phyloP scores from a whole-genome alignment of 2,797 vertebrate species.

The Lerista edwardsae region DNA sequence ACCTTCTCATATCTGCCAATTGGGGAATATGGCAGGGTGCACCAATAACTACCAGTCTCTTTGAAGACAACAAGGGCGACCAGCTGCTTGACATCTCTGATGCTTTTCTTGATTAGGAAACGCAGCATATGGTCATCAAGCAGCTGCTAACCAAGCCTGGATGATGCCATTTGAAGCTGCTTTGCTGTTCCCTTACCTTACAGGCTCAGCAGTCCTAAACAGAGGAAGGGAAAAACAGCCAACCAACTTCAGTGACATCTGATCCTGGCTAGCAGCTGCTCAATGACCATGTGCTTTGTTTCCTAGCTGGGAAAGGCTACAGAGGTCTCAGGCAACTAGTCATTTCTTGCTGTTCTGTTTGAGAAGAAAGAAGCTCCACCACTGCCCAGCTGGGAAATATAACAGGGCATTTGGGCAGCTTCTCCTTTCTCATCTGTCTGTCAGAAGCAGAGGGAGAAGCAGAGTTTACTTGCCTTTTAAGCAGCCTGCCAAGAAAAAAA shows the following conservation, averaged over 20 bases:
- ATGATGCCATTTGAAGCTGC: background rate
- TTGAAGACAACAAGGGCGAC: background rate
- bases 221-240: background rate
- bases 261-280: too few species aligned
- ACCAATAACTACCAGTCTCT: background rate
- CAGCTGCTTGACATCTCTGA: background rate
- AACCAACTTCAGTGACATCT: background rate
- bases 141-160: background rate
- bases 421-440: too few species aligned
- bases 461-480: too few species aligned
- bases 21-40: too few species aligned
- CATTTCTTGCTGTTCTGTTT: too few species aligned
- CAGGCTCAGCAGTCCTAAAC: background rate
- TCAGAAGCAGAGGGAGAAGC: too few species aligned
- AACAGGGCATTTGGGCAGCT: too few species aligned
- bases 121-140: background rate
- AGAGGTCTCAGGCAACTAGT: too few species aligned
- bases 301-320: too few species aligned
- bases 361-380: too few species aligned
- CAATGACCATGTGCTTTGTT: too few species aligned
- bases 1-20: background rate
- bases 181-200: background rate
- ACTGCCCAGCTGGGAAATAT: too few species aligned
- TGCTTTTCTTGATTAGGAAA: background rate
- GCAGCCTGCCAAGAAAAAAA: background rate